Evolutionary conservation across 1,140 invertebrate species (phyloP), one percentile per base, ranked within the genome.

Genomic region (Diploscapter pachys): DNA sequence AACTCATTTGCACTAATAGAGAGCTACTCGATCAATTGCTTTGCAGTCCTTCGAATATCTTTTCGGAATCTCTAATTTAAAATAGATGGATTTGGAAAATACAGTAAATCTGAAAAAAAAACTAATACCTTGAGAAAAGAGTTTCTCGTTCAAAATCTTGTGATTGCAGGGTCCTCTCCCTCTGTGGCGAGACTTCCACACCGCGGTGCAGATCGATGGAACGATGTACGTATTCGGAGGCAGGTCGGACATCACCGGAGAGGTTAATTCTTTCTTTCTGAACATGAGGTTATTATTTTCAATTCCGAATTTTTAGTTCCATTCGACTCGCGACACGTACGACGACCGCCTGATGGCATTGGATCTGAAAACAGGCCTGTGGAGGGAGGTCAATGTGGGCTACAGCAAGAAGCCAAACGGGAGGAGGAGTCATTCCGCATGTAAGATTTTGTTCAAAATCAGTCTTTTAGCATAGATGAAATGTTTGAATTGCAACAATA

Each of bases 151-250:
- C 31, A 31, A 31, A 31, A 31, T 31, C 31, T n/a, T 71, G 6
- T 71, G 0, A 53, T 69, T 67, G 4, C 56, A 89, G 87, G 89
- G 89, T n/a, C 76, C 72, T 13, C 86, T 89, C 75, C 92, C 93
- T 50, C 88, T 89, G 13, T 90, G 91, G 84, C 87, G 93, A 78
- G 93, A 96, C 87, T 96, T 96, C 84, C 93, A 95, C 84, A 91
- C 93, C 2, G 91, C 93, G 0, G 91, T 91, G 8, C 89, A 90
- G 53, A 87, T 93, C 79, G 89, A 89, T 71, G 86, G 90, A 79
- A 88, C 89, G 75, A 93, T 95, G 91, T 94, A 92, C 82, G 88
- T 95, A 59, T 95, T 92, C 87, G 93, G 93, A 49, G 93, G 93
- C 0, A 87, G 93, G 65, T 90, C 92, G 81, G 80, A 81, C 82